A percentile compares a stretch with the other conserved stretches of the same genome.
These are phyloP conservation scores for Dromaius novaehollandiae DNA, from an alignment of 2,113 vertebrate species.

Conservation along the genomic window DNA sequence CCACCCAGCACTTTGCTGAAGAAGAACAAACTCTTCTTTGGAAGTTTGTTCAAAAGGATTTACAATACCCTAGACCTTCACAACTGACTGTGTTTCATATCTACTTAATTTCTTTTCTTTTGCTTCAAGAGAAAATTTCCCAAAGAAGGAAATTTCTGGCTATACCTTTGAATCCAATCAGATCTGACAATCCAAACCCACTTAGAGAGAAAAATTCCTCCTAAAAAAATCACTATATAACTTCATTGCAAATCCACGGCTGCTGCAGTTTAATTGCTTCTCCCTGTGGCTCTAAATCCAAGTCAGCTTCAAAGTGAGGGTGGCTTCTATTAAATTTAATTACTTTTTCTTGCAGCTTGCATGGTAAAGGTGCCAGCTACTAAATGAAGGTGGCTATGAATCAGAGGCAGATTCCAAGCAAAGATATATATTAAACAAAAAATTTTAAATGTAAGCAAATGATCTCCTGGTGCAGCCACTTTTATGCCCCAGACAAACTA, in stretches of 20 bases:
- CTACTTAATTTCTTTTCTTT: background rate
- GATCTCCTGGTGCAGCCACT: background rate
- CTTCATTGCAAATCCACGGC: conserved; percentile 19
- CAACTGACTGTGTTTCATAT: background rate
- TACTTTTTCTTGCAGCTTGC: conserved; percentile 41
- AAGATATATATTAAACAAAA: background rate
- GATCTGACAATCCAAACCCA: background rate
- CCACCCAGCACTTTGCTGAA: background rate
- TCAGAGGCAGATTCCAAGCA: background rate
- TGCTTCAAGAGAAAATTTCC: background rate
- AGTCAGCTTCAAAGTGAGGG: conserved; percentile 68
- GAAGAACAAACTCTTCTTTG: background rate
- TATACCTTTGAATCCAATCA: background rate
- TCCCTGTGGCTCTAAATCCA: conserved; percentile 48
- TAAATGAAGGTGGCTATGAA: conserved; percentile 42
- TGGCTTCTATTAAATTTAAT: conserved; percentile 71
- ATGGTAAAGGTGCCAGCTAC: conserved; percentile 38
- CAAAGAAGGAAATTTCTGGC: background rate
- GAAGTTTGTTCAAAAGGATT: background rate
- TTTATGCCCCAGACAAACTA: background rate
- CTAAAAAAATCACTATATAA: background rate
- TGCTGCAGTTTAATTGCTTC: conserved; percentile 64
- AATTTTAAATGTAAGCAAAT: background rate
- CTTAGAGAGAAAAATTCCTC: conserved; percentile 16
- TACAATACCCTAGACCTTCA: background rate